Evolutionary conservation across 2,888 invertebrate species (phyloP).

Genomic region (Acronicta aceris): DNA sequence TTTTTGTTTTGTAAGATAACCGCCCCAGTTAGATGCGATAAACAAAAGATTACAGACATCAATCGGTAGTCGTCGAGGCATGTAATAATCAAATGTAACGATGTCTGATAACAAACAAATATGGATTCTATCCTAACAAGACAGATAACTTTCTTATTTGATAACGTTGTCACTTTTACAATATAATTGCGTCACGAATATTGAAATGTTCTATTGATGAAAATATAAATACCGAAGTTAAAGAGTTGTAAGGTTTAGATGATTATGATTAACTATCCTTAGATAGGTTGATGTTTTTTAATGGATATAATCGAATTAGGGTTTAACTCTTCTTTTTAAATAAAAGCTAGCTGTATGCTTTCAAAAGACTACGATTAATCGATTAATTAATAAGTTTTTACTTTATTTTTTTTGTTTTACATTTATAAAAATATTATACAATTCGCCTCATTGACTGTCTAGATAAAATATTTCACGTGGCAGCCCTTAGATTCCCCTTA

Average conservation of each 20-base stretch:
- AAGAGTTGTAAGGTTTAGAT: no score
- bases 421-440: no score
- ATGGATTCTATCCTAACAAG: slow-evolving; percentile 35
- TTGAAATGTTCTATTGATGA: slow-evolving; percentile 9
- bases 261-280: no score
- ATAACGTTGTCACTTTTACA: slow-evolving; percentile 48
- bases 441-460: no score
- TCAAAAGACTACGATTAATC: no score
- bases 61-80: slow-evolving; percentile 32
- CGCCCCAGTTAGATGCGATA: slow-evolving; percentile 20
- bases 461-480: no score
- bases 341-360: no score
- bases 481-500: slow-evolving; percentile 1
- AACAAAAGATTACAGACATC: slow-evolving; percentile 23
- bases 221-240: slow-evolving; percentile 7
- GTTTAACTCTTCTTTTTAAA: no score
- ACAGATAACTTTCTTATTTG: slow-evolving; percentile 39
- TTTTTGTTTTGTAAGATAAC: slow-evolving; percentile 20
- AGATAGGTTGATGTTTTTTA: no score
- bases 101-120: slow-evolving; percentile 57
- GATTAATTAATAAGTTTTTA: no score
- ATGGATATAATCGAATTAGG: no score
- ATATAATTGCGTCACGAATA: slow-evolving; percentile 34
- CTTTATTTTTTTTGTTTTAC: no score
- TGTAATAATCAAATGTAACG: slow-evolving; percentile 50